phyloP scores from a whole-genome alignment of 2,113 vertebrate genomes.

The Osmerus mordax region DNA sequence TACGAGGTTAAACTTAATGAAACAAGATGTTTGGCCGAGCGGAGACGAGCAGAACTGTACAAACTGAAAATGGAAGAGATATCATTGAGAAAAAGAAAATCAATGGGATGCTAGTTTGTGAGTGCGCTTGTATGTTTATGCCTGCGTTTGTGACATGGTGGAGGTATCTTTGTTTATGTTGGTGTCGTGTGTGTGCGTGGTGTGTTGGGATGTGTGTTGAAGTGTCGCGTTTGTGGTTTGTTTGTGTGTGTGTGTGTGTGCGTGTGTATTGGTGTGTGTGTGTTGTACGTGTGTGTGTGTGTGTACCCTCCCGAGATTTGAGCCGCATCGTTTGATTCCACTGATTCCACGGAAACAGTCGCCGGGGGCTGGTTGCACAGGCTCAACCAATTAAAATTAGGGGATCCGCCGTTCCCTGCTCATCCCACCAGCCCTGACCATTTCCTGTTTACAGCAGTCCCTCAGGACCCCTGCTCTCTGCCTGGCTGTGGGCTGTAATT shows the following conservation, averaged over 20 bases:
- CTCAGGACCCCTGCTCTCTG: slow-evolving; percentile 59
- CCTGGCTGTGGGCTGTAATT: slow-evolving; percentile 69
- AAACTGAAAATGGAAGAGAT: too few relatives aligned
- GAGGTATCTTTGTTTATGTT: not conserved
- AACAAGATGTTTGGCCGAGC: too few relatives aligned
- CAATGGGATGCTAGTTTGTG: too few relatives aligned
- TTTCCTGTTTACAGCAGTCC: slow-evolving; percentile 66
- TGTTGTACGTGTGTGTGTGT: slow-evolving; percentile 17
- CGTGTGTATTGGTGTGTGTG: not conserved
- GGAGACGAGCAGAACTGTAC: too few relatives aligned
- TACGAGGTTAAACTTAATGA: too few relatives aligned
- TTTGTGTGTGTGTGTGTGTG: slow-evolving; percentile 1
- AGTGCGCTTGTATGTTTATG: not conserved
- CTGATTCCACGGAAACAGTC: slow-evolving; percentile 67
- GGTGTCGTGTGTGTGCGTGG: not conserved
- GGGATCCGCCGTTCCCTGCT: slow-evolving; percentile 69
- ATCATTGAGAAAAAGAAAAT: too few relatives aligned
- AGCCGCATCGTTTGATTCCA: slow-evolving; percentile 67
- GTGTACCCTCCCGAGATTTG: slow-evolving; percentile 54
- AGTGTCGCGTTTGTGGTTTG: too few relatives aligned
- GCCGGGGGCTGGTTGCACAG: slow-evolving; percentile 68
- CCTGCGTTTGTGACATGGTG: not conserved
- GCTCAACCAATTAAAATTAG: slow-evolving; percentile 71
- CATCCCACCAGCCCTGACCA: slow-evolving; percentile 68
- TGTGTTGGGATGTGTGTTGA: slow-evolving; percentile 36